These are phyloP conservation scores for Ciconia nigra DNA, from an alignment of 2,797 vertebrate genomes.

Conservation along the genomic window DNA sequence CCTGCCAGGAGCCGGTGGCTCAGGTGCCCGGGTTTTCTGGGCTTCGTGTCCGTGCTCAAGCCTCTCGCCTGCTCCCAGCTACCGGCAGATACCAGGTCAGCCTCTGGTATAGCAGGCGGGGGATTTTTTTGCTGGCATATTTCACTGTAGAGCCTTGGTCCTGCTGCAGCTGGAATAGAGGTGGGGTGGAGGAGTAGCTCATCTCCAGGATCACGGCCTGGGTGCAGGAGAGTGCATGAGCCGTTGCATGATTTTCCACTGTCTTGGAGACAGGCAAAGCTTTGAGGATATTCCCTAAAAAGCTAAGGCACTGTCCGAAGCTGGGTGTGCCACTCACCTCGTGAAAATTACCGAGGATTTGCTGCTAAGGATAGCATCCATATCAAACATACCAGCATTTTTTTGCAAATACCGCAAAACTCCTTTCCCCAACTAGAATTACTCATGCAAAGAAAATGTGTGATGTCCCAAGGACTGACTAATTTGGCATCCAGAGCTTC, in stretches of 20 bases:
- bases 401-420: neutral
- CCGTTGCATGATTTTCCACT: neutral
- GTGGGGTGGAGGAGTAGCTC: neutral
- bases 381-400: neutral
- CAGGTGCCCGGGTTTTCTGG: neutral
- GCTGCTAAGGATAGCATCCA: neutral
- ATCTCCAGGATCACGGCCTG: neutral
- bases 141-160: neutral
- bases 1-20: neutral
- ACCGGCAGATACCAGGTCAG: neutral
- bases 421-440: slow-evolving; percentile 51
- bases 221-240: neutral
- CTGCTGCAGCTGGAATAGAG: neutral
- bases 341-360: neutral
- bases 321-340: neutral
- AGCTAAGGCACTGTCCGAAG: neutral
- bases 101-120: neutral
- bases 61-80: neutral
- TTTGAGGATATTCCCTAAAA: neutral
- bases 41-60: neutral
- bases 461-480: neutral
- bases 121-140: neutral
- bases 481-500: slow-evolving; percentile 47
- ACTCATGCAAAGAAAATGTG: slow-evolving; percentile 55
- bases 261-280: neutral